phyloP scores from a whole-genome alignment of 2,797 vertebrate species.

The Balearica regulorum region DNA sequence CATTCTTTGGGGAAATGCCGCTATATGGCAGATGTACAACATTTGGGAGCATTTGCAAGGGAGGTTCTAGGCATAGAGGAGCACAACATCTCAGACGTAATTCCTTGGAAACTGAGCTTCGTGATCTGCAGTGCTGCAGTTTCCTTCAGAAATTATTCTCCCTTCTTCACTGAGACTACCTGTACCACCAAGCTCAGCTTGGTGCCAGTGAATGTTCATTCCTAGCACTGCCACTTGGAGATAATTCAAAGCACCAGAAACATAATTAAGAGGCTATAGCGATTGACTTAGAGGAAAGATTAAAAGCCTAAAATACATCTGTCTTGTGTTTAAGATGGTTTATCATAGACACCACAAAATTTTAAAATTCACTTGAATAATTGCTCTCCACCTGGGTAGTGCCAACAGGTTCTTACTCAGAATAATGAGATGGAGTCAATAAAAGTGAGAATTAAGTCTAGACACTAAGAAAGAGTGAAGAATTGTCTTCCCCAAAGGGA shows the following conservation, averaged over 20 bases:
- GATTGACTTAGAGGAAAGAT: neutral
- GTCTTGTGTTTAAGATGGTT: neutral
- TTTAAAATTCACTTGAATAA: neutral
- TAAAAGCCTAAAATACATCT: neutral
- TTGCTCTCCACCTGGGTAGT: neutral
- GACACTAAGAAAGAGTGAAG: neutral
- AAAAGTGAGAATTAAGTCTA: neutral
- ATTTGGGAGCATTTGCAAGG: neutral
- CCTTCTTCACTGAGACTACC: neutral
- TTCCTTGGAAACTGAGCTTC: neutral
- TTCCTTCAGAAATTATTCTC: neutral
- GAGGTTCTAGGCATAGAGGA: neutral
- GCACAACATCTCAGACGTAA: neutral
- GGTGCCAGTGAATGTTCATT: neutral
- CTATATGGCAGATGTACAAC: neutral
- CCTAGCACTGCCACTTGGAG: neutral
- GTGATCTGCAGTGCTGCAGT: neutral
- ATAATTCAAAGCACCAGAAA: neutral
- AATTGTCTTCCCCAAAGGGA: neutral
- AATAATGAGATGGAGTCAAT: neutral
- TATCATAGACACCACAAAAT: neutral
- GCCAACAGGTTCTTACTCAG: neutral
- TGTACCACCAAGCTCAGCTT: neutral
- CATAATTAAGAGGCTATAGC: neutral
- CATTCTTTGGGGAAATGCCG: neutral